A percentile compares a stretch with the other conserved stretches of the same genome.
Evolutionary conservation across 2,113 vertebrate genomes (phyloP).

Genomic region (Marmota flaviventris): DNA sequence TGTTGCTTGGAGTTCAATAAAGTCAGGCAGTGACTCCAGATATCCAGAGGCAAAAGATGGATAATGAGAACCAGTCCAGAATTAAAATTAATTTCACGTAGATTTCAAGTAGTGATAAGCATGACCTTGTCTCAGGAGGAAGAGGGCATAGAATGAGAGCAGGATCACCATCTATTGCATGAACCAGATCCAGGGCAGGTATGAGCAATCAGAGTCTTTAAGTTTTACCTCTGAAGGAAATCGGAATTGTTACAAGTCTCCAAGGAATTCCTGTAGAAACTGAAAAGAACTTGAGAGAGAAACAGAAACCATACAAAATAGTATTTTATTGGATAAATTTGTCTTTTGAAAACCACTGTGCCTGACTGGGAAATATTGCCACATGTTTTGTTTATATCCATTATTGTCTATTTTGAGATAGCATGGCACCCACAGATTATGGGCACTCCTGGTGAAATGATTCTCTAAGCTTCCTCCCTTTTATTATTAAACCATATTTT

Average conservation of each 20-base stretch:
- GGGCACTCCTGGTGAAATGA: neutral
- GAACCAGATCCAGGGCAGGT: neutral
- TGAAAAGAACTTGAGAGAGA: neutral
- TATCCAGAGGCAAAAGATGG: neutral
- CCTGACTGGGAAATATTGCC: neutral
- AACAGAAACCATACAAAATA: neutral
- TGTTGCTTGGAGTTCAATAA: neutral
- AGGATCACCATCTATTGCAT: neutral
- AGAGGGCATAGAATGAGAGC: neutral
- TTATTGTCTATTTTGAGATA: slow-evolving; percentile 1
- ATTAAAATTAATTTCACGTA: neutral
- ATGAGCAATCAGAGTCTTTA: neutral
- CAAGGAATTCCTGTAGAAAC: neutral
- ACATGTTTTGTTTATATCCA: neutral
- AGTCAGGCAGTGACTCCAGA: neutral
- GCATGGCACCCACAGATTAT: neutral
- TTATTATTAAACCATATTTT: slow-evolving; percentile 31
- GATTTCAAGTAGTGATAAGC: neutral
- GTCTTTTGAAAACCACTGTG: neutral
- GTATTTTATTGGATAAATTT: neutral
- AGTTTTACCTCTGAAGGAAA: neutral
- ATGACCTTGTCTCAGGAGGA: neutral
- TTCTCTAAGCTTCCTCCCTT: neutral
- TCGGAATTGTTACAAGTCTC: neutral
- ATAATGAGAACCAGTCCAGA: neutral